These are phyloP conservation scores for Neosalanx taihuensis DNA, from an alignment of 2,797 vertebrate species.

Conservation along the genomic window DNA sequence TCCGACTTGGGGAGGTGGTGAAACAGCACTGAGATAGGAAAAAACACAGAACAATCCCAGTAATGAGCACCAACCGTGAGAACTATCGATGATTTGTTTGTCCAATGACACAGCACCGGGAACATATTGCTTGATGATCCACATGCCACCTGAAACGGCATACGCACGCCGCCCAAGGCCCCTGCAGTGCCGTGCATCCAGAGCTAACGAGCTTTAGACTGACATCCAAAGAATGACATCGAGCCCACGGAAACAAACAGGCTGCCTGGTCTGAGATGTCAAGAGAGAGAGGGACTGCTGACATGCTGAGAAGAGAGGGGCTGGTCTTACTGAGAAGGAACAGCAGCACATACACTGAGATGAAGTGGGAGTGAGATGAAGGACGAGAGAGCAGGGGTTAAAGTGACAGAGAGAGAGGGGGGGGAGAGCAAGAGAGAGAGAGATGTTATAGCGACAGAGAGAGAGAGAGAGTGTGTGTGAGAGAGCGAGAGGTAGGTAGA, in stretches of 20 bases:
- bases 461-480: too few species aligned
- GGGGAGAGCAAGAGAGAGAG: background rate
- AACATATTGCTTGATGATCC: background rate
- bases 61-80: too few species aligned
- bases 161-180: background rate
- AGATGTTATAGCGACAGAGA: background rate
- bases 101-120: background rate
- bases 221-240: slow-evolving; percentile 25
- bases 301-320: background rate
- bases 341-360: too few species aligned
- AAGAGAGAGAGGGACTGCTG: background rate
- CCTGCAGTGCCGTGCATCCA: background rate
- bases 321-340: background rate
- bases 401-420: background rate
- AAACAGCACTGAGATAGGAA: too few species aligned
- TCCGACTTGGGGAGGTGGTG: too few species aligned
- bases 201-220: slow-evolving; percentile 22
- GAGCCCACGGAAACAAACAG: slow-evolving; percentile 24
- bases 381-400: background rate
- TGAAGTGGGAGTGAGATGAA: background rate
- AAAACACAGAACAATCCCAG: too few species aligned
- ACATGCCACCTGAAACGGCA: background rate
- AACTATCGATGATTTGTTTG: too few species aligned
- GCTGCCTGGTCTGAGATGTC: slow-evolving; percentile 11
- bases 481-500: background rate